Evolutionary conservation across 2,888 invertebrate species (phyloP).

Genomic region (Dendrolimus pini): DNA sequence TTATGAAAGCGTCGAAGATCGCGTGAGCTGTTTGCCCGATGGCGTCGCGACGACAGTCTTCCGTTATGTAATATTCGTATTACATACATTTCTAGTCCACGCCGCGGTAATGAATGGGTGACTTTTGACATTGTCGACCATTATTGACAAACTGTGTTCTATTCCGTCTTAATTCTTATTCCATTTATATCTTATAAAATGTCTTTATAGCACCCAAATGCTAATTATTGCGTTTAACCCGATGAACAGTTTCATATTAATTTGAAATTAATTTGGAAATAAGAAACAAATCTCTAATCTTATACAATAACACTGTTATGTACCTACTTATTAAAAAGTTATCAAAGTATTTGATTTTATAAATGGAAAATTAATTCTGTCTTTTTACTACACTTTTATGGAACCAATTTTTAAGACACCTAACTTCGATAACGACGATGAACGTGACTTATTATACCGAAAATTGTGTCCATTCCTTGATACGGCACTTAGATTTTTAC

Average conservation of each 20-base stretch:
- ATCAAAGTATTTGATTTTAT: no score
- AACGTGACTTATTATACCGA: no score
- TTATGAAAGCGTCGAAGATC: neutral
- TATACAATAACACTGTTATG: no score
- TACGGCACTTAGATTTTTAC: no score
- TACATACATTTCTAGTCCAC: constrained; percentile 17
- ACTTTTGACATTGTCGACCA: constrained; percentile 61
- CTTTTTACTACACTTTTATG: no score
- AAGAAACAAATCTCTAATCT: no score
- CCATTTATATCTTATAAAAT: constrained; percentile 23
- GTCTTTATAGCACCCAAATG: constrained; percentile 4
- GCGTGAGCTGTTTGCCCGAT: neutral
- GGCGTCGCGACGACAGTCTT: constrained; percentile 11
- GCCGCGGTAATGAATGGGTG: constrained; percentile 44
- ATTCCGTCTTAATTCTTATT: constrained; percentile 36
- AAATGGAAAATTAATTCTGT: no score
- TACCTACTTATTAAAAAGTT: no score
- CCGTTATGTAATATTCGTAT: constrained; percentile 13
- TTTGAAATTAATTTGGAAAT: neutral
- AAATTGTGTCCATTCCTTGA: no score
- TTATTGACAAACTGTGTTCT: constrained; percentile 35
- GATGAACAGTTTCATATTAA: neutral
- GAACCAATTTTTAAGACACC: no score
- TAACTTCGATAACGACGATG: no score
- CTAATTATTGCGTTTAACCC: constrained; percentile 17